Percentiles rank a stretch among this genome's conserved stretches.
Evolutionary conservation across 2,888 invertebrate genomes (phyloP).

Genomic region (Hydriomena furcata): DNA sequence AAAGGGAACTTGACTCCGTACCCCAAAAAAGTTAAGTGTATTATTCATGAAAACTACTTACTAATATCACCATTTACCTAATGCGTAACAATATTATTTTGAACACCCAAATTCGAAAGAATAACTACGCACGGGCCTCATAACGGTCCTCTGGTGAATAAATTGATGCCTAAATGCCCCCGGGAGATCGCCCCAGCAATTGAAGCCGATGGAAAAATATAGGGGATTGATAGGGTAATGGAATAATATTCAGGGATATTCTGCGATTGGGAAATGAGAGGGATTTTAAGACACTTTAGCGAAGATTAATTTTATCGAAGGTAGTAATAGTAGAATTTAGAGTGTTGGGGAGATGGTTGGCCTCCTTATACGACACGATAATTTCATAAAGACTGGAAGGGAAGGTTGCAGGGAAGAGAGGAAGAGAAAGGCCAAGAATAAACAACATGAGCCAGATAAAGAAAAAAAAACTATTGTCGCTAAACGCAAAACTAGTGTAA

Average conservation of each 20-base stretch:
- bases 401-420: no score
- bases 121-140: conserved; percentile 25
- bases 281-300: neutral
- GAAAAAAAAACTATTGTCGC: no score
- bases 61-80: conserved; percentile 18
- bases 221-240: conserved; percentile 29
- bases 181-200: conserved; percentile 39
- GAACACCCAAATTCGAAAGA: conserved; percentile 26
- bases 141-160: conserved; percentile 34
- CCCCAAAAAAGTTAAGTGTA: neutral
- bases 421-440: no score
- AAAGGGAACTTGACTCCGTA: neutral
- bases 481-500: no score
- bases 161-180: conserved; percentile 44
- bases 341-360: no score
- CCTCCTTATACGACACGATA: no score
- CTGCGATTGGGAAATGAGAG: conserved; percentile 24
- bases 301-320: conserved; percentile 10
- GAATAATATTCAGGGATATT: conserved; percentile 24
- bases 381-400: no score
- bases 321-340: no score
- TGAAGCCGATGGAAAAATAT: conserved; percentile 40
- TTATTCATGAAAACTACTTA: conserved; percentile 5
- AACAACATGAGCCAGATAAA: no score
- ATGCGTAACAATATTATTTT: conserved; percentile 25